Base-by-base conservation (phyloP, 2,888 invertebrate species). In the Chrysotoxum bicinctum region DNA sequence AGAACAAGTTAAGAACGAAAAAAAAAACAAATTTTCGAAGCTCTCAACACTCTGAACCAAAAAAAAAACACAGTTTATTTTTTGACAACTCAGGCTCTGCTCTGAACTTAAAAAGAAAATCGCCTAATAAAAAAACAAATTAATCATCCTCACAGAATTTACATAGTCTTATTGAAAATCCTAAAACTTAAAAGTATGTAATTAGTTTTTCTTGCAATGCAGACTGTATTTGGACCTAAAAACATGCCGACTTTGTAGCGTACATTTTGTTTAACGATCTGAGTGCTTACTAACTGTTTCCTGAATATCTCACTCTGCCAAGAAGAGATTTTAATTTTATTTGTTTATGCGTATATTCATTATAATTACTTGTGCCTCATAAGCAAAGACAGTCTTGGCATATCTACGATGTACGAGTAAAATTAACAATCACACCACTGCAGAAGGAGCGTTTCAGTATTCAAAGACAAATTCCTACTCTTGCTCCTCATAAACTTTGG, bases 371-470 rank as follows among this genome's bases (percentile, higher is more conserved):
- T 43, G 10, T 5, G 26, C n/a, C 21, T 40, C 40, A 62, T 43
- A 62, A 62, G 23, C 16, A 26, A 10, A 43, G 0, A n/a, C n/a
- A 43, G 5, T 26, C 43, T 62, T 26, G n/a, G 4, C 14, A 37
- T 14, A 58, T 21, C 8, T 35, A 6, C 35, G 35, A 35, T 26
- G 26, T 26, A 26, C 26, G 26, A 8, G 37, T 21, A 37, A 72
- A 64, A 56, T 78, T 72, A 72, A 72, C 66, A 72, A 73, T 58
- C 56, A 40, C 37, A 56, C 30, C 54, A 48, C 48, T 35, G 19
- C 37, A 30, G 21, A 37, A 35, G 3, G 19, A 56, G 16, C 32
- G 35, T 26, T 26, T 26, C 26, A 26, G 26, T 12, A 56, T 40
- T 40, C 23, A 10, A 9, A 40, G 26, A 4, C 50, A 23, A 50